Conservation (phyloP, 2,888 invertebrate genomes). For the Monoplex corrugatus region DNA sequence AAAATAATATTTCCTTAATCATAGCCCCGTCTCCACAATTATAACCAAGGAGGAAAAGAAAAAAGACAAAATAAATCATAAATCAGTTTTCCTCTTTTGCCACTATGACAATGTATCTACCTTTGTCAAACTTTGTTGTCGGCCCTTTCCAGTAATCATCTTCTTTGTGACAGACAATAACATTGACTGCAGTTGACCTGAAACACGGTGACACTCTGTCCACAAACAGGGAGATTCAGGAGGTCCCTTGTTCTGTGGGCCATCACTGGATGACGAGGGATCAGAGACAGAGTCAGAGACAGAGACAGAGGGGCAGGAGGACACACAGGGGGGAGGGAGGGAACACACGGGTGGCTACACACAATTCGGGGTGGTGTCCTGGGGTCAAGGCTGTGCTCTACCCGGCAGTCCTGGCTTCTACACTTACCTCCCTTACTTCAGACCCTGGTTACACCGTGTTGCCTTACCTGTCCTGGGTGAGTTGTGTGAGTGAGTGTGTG, state of each 20-base stretch:
- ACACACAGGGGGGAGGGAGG: background rate
- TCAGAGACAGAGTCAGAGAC: background rate
- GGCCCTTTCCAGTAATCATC: too few relatives aligned
- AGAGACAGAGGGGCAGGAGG: background rate
- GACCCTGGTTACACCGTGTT: background rate
- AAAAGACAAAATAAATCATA: too few relatives aligned
- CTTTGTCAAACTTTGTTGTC: too few relatives aligned
- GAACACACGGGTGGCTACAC: background rate
- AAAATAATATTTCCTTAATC: too few relatives aligned
- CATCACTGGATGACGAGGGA: background rate
- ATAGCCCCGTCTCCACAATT: too few relatives aligned
- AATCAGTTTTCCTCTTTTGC: too few relatives aligned
- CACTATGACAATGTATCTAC: too few relatives aligned
- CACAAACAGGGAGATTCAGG: slow-evolving; percentile 29
- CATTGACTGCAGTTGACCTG: too few relatives aligned
- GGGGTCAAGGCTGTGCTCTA: background rate
- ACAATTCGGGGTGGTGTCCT: slow-evolving; percentile 33
- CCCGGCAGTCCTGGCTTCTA: background rate
- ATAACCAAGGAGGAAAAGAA: too few relatives aligned
- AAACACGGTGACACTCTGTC: too few relatives aligned
- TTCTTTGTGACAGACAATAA: too few relatives aligned
- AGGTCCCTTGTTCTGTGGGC: background rate
- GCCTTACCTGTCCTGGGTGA: background rate
- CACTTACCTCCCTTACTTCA: slow-evolving; percentile 22
- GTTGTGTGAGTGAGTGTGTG: background rate